phyloP scores from a whole-genome alignment of 2,797 vertebrate species.

The Sardinella longiceps region DNA sequence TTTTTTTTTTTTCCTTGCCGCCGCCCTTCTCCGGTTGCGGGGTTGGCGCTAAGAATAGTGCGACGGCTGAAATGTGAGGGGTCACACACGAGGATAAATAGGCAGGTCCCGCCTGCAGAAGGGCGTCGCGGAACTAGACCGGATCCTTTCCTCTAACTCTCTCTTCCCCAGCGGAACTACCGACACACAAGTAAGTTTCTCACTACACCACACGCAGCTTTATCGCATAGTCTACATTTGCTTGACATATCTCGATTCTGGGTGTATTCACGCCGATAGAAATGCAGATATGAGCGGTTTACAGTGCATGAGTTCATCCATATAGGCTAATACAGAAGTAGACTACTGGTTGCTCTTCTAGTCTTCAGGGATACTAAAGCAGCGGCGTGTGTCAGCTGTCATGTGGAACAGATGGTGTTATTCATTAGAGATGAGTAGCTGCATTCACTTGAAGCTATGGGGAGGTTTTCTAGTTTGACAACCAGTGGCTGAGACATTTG shows the following conservation, averaged over 20 bases:
- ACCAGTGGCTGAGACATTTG: too few relatives aligned
- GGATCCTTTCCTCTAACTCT: constrained; percentile 64
- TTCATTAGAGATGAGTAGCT: background rate
- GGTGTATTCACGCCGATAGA: background rate
- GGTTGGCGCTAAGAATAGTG: constrained; percentile 74
- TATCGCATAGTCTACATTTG: background rate
- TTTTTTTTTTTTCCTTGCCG: constrained; percentile 58
- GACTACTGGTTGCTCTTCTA: background rate
- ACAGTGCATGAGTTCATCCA: background rate
- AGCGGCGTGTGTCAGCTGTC: background rate
- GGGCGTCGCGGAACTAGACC: constrained; percentile 66
- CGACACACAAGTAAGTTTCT: constrained; percentile 57
- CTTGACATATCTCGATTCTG: too few relatives aligned
- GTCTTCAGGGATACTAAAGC: background rate
- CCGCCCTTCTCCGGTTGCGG: constrained; percentile 73
- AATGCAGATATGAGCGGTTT: too few relatives aligned
- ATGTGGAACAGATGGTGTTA: background rate
- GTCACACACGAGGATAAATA: constrained; percentile 81
- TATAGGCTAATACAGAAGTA: background rate
- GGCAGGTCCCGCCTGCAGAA: constrained; percentile 53
- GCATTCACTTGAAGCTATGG: background rate
- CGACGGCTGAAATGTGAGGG: constrained; percentile 80
- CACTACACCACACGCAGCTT: constrained; percentile 11
- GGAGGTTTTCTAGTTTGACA: background rate
- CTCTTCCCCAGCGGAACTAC: constrained; percentile 49